Evolutionary conservation across 2,113 vertebrate genomes (phyloP), one percentile per base, ranked within the genome.

Genomic region (Nothocercus julius): DNA sequence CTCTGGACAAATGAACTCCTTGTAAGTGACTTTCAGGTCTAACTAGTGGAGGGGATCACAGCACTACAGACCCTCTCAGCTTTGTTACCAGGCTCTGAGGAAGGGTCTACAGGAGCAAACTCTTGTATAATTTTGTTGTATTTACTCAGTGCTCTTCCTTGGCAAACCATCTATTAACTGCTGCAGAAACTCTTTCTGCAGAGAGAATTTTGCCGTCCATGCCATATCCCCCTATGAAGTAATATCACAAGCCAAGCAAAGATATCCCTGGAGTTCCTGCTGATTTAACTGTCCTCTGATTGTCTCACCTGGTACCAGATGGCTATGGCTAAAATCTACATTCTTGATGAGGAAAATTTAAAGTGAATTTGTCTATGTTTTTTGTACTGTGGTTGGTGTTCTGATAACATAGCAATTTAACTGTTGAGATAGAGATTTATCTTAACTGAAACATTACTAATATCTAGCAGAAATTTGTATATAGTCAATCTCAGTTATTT

Each of bases 231-330:
- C 11, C 24, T 38, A 16, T 21, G 21, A 69, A 51, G 5, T 0
- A 0, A 20, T n/a, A 34, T 2, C 42, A 49, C 14, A 5, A 47
- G 4, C 0, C 0, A 34, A 30, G 24, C 38, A 69, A 38, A 64
- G 44, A 9, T 32, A 24, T 22, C 5, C 42, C 51, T 58, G 42
- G 27, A 44, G 20, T 40, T 51, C 49, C 30, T 22, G 5, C 4
- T 61, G 36, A 27, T 11, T 44, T 16, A 42, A 15, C n/a, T 32
- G 70, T 77, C 28, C 32, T 58, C 28, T 72, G 40, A 72, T 64
- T 13, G 2, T 45, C 28, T 82, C 30, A 30, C 24, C 28, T 7
- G 0, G 63, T 38, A 38, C 17, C 20, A 47, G 27, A 85, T 22
- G 42, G 28, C 21, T 53, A 2, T 28, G 19, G 83, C 40, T 89